phyloP scores from a whole-genome alignment of 2,113 vertebrate genomes.

The Leptocoma aspasia region DNA sequence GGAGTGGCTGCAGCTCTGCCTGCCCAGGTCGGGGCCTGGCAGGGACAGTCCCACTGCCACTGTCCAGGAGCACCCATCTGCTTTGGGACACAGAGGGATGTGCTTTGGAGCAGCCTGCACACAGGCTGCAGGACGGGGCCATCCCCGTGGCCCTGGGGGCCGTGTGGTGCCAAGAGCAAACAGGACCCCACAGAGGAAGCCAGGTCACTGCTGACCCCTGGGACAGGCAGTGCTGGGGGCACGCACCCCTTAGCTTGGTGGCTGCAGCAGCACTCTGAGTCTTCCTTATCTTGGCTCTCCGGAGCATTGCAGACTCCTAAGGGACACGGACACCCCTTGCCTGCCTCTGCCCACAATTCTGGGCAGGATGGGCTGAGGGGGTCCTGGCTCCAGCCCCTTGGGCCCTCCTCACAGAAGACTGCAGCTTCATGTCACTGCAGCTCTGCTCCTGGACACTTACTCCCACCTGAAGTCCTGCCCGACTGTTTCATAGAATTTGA shows the following conservation, averaged over 20 bases:
- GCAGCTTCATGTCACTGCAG: background rate
- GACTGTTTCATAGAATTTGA: slow-evolving; percentile 94
- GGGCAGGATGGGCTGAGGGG: background rate
- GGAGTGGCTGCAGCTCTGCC: background rate
- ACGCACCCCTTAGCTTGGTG: background rate
- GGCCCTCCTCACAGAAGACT: background rate
- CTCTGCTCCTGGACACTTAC: background rate
- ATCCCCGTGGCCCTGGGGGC: rapidly evolving
- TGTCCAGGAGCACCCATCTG: background rate
- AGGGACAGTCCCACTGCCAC: background rate
- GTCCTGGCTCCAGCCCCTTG: background rate
- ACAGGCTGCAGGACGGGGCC: background rate
- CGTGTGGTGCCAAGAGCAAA: background rate
- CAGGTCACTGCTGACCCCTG: rapidly evolving
- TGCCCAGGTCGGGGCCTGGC: rapidly evolving
- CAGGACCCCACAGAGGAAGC: background rate
- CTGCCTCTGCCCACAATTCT: background rate
- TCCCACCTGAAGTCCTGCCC: slow-evolving; percentile 97
- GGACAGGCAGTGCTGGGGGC: background rate
- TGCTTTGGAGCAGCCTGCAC: background rate
- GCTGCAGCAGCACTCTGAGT: background rate
- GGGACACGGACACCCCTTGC: background rate
- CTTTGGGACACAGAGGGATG: background rate
- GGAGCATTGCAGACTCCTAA: rapidly evolving
- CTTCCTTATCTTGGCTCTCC: rapidly evolving